Evolutionary conservation across 1,140 invertebrate genomes (phyloP).

Genomic region (Zaprionus capensis): DNA sequence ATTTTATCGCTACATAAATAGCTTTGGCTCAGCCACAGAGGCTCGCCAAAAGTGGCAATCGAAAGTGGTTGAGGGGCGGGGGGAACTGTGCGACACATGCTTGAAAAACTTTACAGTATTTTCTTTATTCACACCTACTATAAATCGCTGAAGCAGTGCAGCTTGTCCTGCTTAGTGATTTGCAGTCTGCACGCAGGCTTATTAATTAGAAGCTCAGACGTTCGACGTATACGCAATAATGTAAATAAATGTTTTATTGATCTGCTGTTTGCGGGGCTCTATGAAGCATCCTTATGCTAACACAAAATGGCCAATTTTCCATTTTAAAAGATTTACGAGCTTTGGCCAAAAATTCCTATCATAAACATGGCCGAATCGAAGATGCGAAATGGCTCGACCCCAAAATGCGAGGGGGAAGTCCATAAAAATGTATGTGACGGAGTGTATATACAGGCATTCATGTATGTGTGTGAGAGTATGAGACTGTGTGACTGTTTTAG

Average conservation of each 20-base stretch:
- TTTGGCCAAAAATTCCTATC: slow-evolving; percentile 49
- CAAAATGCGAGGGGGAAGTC: slow-evolving; percentile 7
- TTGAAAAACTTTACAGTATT: not conserved
- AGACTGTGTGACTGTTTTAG: not conserved
- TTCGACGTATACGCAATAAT: slow-evolving; percentile 51
- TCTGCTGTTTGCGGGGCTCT: slow-evolving; percentile 22
- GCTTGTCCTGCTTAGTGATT: not conserved
- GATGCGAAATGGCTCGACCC: not conserved
- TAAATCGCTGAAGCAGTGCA: not conserved
- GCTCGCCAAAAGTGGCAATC: not conserved
- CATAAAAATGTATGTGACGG: slow-evolving; percentile 26
- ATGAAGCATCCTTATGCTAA: slow-evolving; percentile 4
- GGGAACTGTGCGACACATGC: not conserved
- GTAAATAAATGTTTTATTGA: slow-evolving; percentile 80
- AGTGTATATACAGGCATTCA: not conserved
- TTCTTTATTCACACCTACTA: not conserved
- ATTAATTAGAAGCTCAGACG: slow-evolving; percentile 67
- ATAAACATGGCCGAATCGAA: slow-evolving; percentile 66
- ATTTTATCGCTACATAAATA: slow-evolving; percentile 83
- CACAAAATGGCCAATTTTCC: slow-evolving; percentile 75
- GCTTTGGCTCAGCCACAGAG: slow-evolving; percentile 32
- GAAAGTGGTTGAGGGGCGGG: not conserved
- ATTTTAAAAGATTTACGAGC: slow-evolving; percentile 80
- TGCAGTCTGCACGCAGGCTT: slow-evolving; percentile 17
- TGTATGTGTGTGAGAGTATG: slow-evolving; percentile 4